These are phyloP conservation scores for Cataglyphis hispanica DNA, from an alignment of 1,140 invertebrate genomes.

Conservation along the genomic window DNA sequence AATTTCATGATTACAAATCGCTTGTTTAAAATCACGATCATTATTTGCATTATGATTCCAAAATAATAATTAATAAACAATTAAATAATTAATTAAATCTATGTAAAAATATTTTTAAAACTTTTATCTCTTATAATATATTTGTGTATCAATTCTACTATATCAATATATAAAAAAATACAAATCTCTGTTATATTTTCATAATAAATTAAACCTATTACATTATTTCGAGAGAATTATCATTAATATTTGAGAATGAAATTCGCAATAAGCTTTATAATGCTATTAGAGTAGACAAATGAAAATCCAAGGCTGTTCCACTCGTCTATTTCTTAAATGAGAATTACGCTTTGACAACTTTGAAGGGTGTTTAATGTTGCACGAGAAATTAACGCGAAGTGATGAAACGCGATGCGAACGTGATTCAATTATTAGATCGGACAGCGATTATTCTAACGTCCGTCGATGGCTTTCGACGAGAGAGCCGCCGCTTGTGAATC, in stretches of 20 bases:
- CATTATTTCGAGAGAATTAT: background rate
- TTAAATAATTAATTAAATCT: background rate
- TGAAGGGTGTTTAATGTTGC: background rate
- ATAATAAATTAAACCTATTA: background rate
- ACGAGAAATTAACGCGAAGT: constrained; percentile 26
- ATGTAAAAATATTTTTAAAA: constrained; percentile 2
- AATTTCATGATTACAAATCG: constrained; percentile 5
- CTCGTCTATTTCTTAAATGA: background rate
- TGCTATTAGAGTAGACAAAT: background rate
- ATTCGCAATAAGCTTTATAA: background rate
- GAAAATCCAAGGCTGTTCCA: background rate
- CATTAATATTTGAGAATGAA: background rate
- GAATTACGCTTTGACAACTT: background rate
- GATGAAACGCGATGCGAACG: constrained; percentile 26
- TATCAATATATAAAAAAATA: background rate
- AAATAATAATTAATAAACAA: background rate
- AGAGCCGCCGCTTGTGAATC: constrained; percentile 86
- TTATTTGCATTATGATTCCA: background rate
- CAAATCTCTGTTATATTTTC: background rate
- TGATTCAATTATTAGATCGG: constrained; percentile 55
- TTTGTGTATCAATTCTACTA: too few species aligned
- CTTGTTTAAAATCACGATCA: constrained; percentile 4
- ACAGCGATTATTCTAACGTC: constrained; percentile 56
- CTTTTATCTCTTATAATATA: background rate
- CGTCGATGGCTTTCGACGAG: constrained; percentile 48